These are phyloP conservation scores for Chionomys nivalis DNA, from an alignment of 2,113 vertebrate genomes.

Conservation along the genomic window DNA sequence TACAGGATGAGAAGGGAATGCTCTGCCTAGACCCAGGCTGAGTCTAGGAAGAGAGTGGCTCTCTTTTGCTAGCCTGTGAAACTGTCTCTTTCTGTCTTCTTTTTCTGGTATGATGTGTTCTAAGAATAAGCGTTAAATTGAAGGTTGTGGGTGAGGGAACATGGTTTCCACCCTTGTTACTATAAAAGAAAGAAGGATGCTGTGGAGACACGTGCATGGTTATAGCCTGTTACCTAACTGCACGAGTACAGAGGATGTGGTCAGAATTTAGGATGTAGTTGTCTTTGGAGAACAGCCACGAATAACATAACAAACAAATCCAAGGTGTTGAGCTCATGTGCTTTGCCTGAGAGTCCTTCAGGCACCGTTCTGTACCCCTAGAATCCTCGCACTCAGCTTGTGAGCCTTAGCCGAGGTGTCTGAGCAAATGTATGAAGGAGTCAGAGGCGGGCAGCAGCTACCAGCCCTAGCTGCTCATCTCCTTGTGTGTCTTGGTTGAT, in stretches of 20 bases:
- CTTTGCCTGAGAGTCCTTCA: background rate
- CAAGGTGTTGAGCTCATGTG: background rate
- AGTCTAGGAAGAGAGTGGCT: background rate
- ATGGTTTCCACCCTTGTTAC: background rate
- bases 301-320: constrained; percentile 52
- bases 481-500: background rate
- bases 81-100: background rate
- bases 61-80: background rate
- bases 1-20: background rate
- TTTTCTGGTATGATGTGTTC: background rate
- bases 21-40: background rate
- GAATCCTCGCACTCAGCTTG: background rate
- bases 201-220: background rate
- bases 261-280: background rate
- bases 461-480: background rate
- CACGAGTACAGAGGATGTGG: background rate
- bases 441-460: background rate
- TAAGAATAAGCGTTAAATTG: constrained; percentile 34
- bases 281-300: constrained; percentile 40
- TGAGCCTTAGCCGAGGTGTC: background rate
- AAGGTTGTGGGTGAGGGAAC: background rate
- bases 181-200: background rate
- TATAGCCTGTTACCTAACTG: constrained; percentile 28
- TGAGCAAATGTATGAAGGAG: background rate
- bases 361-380: background rate